phyloP scores from a whole-genome alignment of 2,797 vertebrate genomes.

The Prionace glauca region DNA sequence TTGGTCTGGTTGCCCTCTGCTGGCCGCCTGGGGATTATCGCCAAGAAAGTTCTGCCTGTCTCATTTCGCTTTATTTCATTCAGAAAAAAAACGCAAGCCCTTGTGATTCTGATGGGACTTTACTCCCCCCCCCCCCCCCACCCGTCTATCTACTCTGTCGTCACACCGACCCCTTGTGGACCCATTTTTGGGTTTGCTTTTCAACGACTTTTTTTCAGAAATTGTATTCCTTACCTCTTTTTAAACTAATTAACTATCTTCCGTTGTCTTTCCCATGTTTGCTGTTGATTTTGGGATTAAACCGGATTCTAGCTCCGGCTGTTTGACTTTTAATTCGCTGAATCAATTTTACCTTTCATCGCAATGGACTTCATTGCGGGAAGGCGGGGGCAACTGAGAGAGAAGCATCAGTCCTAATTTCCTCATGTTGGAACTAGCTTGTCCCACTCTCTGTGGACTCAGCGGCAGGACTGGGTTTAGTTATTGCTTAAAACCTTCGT shows the following conservation, averaged over 20 bases:
- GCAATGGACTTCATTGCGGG: not conserved
- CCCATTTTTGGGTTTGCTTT: not conserved
- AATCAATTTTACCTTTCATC: not conserved
- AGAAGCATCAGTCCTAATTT: not conserved
- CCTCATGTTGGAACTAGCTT: not conserved
- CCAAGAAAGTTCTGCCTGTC: not conserved
- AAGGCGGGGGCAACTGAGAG: not conserved
- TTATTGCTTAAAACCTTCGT: not conserved
- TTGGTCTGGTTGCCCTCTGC: not conserved
- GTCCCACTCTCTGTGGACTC: not conserved
- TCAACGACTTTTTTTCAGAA: not conserved
- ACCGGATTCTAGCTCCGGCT: not conserved
- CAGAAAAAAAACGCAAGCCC: not conserved
- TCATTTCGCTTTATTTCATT: not conserved
- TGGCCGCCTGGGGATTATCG: not conserved
- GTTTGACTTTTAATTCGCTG: not conserved
- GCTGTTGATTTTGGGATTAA: not conserved
- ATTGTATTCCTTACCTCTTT: not conserved
- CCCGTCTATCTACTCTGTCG: not conserved
- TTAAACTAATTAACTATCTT: too few relatives aligned
- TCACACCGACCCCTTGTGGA: not conserved
- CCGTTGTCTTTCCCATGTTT: not conserved
- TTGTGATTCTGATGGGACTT: not conserved
- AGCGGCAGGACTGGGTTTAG: not conserved
- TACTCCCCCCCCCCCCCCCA: too few relatives aligned